These are phyloP conservation scores for Chiroxiphia lanceolata DNA, from an alignment of 2,797 vertebrate genomes.

Conservation along the genomic window DNA sequence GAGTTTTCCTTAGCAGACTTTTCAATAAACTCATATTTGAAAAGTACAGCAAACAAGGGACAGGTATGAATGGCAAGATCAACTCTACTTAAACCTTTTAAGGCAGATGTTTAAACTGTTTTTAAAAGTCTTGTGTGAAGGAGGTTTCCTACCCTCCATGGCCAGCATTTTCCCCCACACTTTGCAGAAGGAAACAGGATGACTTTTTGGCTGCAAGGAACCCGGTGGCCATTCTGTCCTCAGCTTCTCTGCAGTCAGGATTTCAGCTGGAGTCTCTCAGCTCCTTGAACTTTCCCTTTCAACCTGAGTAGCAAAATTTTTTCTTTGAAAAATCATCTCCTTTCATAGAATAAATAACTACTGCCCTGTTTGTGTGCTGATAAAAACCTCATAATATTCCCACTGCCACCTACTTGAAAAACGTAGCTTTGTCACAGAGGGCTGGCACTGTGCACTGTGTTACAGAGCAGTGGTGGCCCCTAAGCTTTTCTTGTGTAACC, in stretches of 20 bases:
- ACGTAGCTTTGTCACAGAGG: not conserved
- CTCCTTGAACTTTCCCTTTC: not conserved
- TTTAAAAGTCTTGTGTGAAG: not conserved
- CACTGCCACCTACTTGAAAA: not conserved
- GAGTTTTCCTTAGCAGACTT: not conserved
- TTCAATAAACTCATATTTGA: not conserved
- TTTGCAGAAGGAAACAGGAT: not conserved
- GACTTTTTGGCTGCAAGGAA: not conserved
- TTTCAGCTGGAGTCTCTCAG: not conserved
- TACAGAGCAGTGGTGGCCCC: not conserved
- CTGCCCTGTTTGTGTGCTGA: not conserved
- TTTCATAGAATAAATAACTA: not conserved
- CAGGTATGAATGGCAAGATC: not conserved
- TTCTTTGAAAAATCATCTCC: not conserved
- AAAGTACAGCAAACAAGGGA: not conserved
- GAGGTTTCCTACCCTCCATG: not conserved
- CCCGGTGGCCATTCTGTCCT: not conserved
- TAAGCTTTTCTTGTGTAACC: not conserved
- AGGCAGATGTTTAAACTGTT: not conserved
- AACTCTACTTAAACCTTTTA: not conserved
- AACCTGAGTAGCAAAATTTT: not conserved
- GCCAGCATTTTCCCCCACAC: not conserved
- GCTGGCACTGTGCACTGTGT: not conserved
- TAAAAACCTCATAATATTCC: not conserved
- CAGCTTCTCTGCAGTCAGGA: not conserved